phyloP scores from a whole-genome alignment of 1,140 invertebrate species.

The Mya arenaria region DNA sequence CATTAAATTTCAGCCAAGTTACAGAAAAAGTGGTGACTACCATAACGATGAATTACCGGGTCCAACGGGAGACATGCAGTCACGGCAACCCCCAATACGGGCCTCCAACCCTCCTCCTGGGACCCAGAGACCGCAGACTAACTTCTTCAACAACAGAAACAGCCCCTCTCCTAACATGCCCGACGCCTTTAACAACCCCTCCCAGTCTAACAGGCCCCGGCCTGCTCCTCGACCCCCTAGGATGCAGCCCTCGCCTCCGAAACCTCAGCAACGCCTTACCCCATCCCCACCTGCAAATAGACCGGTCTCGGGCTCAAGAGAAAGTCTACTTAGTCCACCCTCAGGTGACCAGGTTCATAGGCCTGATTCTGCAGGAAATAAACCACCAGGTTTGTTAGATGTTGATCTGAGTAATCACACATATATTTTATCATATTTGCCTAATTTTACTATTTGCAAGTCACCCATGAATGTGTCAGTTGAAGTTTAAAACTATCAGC shows the following conservation, averaged over 20 bases:
- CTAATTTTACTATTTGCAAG: too few species aligned
- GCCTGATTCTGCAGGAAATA: slow-evolving; percentile 59
- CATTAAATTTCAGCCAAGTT: slow-evolving; percentile 50
- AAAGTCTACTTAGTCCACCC: slow-evolving; percentile 17
- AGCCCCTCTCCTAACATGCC: slow-evolving; percentile 10
- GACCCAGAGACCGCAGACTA: slow-evolving; percentile 10
- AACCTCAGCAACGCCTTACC: slow-evolving; percentile 37
- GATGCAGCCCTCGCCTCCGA: slow-evolving; percentile 58
- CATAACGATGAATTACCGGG: slow-evolving; percentile 36
- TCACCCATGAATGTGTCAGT: too few species aligned
- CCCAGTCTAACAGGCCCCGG: neutral
- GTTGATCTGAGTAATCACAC: too few species aligned
- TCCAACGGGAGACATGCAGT: slow-evolving; percentile 35
- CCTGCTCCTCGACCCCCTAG: slow-evolving; percentile 61
- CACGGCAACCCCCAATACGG: slow-evolving; percentile 17
- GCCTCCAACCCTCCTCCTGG: slow-evolving; percentile 41
- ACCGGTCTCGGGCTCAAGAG: slow-evolving; percentile 59
- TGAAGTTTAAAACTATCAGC: too few species aligned
- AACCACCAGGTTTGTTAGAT: slow-evolving; percentile 27
- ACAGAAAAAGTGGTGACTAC: slow-evolving; percentile 44
- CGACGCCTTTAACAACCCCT: slow-evolving; percentile 32
- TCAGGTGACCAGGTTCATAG: slow-evolving; percentile 39
- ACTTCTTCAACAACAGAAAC: slow-evolving; percentile 44
- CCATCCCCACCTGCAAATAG: slow-evolving; percentile 54
- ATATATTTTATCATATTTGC: too few species aligned